Percentiles rank a stretch among this genome's conserved stretches.
These are phyloP conservation scores for Cyprinodon tularosa DNA, from an alignment of 2,113 vertebrate species.

Conservation along the genomic window DNA sequence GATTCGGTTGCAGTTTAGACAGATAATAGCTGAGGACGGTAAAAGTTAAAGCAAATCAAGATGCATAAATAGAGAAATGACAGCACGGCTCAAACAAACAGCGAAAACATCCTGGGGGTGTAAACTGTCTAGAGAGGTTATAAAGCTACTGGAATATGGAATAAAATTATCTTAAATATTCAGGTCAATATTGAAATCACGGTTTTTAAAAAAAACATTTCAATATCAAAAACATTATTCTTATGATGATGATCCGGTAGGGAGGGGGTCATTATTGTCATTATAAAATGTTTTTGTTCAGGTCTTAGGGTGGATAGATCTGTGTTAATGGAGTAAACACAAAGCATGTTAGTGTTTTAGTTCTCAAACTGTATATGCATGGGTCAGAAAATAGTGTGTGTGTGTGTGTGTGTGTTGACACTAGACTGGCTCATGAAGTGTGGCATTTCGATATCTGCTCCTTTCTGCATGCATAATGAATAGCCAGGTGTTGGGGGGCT, in stretches of 20 bases:
- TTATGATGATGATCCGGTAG: too few relatives aligned
- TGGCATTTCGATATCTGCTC: slow-evolving; percentile 82
- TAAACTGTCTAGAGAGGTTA: not conserved
- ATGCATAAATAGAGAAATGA: not conserved
- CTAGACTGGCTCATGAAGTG: slow-evolving; percentile 75
- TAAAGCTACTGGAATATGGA: too few relatives aligned
- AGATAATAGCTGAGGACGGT: not conserved
- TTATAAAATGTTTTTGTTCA: not conserved
- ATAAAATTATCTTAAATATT: not conserved
- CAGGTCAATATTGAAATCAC: not conserved
- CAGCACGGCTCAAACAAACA: not conserved
- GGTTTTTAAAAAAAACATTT: not conserved
- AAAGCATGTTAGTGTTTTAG: slow-evolving; percentile 27
- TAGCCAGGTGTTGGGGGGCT: slow-evolving; percentile 76
- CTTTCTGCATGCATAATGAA: slow-evolving; percentile 84
- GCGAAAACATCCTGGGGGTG: not conserved
- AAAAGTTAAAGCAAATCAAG: not conserved
- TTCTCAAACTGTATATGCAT: not conserved
- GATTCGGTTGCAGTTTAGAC: not conserved
- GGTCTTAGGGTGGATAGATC: not conserved
- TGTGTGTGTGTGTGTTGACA: slow-evolving; percentile 52
- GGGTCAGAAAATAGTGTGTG: slow-evolving; percentile 7
- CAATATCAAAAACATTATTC: not conserved
- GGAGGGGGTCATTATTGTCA: not conserved
- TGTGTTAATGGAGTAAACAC: not conserved